Evolutionary conservation across 2,113 vertebrate genomes (phyloP), one percentile per base, ranked within the genome.

Genomic region (Amblyornis subalaris): DNA sequence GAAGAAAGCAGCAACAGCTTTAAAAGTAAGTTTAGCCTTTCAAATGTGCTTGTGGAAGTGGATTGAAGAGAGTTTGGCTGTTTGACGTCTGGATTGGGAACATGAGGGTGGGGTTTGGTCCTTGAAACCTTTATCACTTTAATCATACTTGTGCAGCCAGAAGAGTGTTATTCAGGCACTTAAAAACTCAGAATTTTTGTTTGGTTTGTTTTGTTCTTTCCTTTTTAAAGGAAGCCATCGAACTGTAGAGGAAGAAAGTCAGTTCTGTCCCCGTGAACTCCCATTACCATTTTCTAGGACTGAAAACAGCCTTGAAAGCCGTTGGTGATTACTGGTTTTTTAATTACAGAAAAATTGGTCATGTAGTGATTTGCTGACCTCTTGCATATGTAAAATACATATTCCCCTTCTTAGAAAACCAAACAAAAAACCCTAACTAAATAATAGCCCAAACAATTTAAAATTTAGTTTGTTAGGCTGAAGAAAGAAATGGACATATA

Each of bases 1-100:
- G 99, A 99, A 99, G 96, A 99, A 99, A 94, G 99, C 98, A 35
- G 99, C 99, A 38, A 98, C 98, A 14, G 99, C 99, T 31, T 98
- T 99, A 84, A 99, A 99, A 98, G 99, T 99, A 97, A 98, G 96
- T 96, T 80, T 71, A 66, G 14, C 23, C 9, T 66, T 81, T 83
- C 26, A 25, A 14, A 14, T 35, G 24, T 36, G 23, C 20, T 45
- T 74, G 36, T 76, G 23, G 23, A 28, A 74, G 17, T 51, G 28
- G 28, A 35, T 51, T 60, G 76, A 80, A 51, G 45, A 53, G 11
- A 81, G 17, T 67, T 65, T 81, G 44, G 25, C 36, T 83, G 12
- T 81, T 71, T 51, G 19, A 33, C 9, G 11, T 40, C 29, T 89
- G 36, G 9, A 22, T 38, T 88, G 33, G 35, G 38, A 87, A 44